Base-by-base conservation (phyloP, 2,113 vertebrate genomes). In the Ceratotherium simum region DNA sequence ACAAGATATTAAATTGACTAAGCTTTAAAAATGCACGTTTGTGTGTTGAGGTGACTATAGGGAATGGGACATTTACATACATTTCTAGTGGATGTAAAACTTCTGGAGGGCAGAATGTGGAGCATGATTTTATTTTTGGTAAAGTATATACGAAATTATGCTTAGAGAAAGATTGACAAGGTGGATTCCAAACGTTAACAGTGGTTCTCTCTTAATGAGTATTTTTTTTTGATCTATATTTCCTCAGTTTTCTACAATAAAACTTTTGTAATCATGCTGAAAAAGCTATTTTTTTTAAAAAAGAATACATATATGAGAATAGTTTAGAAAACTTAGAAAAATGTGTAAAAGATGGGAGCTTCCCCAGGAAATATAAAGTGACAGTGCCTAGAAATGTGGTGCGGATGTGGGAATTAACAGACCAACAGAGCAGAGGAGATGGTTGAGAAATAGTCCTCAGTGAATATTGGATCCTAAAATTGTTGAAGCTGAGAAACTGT, bases 321-420 rank as follows among this genome's bases (percentile, higher is more conserved):
- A 33, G 64, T 54, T 64, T 14, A n/a, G 76, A 64, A 58, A 69
- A 13, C 14, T 64, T n/a, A 12, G 89, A 72, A 60, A 29, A 31
- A 27, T 0, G 20, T 51, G 8, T 21, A 4, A 17, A 72, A 91
- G 27, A 46, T 0, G 0, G 25, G 48, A 8, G 20, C 33, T 33
- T 64, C n/a, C 39, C 8, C 13, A 0, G 29, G 12, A 70, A 79
- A 65, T 6, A 1, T 10, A 9, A 13, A 11, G 20, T 0, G 1
- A 6, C 51, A 0, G 6, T 1, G 79, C 17, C 2, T 0, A 18
- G 42, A 18, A 17, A 9, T 0, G 27, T 3, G 36, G 16, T 1
- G 0, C 9, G 1, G 29, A 1, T 0, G 1, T 36, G 58, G 25
- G 51, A 51, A 23, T 11, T 25, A 1, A 5, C 48, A 0, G 31